Evolutionary conservation across 2,888 invertebrate species (phyloP).

Genomic region (Lottia gigantea): DNA sequence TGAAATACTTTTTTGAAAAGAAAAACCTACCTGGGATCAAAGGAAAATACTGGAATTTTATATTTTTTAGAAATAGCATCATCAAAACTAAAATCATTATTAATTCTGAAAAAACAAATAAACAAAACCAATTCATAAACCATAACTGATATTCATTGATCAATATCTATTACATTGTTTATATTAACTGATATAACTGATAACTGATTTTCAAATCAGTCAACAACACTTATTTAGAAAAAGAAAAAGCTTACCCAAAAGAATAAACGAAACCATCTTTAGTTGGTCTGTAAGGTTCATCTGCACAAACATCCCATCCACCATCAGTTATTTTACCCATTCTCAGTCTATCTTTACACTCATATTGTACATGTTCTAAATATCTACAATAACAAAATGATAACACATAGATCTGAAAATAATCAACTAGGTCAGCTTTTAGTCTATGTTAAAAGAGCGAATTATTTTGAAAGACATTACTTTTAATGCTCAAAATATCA

Average conservation of each 20-base stretch:
- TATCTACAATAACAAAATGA: slow-evolving; percentile 20
- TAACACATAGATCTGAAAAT: too few species aligned
- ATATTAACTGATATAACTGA: too few species aligned
- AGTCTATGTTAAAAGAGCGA: too few species aligned
- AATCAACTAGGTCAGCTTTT: too few species aligned
- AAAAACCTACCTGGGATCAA: slow-evolving; percentile 50
- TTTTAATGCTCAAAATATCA: too few species aligned
- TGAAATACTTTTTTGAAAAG: too few species aligned
- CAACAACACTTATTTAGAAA: too few species aligned
- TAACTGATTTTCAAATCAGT: neutral
- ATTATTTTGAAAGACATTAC: too few species aligned
- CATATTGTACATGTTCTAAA: too few species aligned
- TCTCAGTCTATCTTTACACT: slow-evolving; percentile 41
- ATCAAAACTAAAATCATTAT: slow-evolving; percentile 53
- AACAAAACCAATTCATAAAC: neutral
- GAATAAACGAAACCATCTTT: slow-evolving; percentile 55
- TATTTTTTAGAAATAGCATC: slow-evolving; percentile 40
- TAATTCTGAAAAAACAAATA: slow-evolving; percentile 37
- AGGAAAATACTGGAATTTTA: slow-evolving; percentile 54
- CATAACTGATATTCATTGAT: too few species aligned
- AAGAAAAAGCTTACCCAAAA: slow-evolving; percentile 46
- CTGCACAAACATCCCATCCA: slow-evolving; percentile 62
- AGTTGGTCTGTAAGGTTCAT: slow-evolving; percentile 38
- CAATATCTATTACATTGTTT: too few species aligned
- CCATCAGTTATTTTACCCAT: slow-evolving; percentile 56